Evolutionary conservation across 2,888 invertebrate genomes (phyloP), one percentile per base, ranked within the genome.

Genomic region (Diabrotica balteata): DNA sequence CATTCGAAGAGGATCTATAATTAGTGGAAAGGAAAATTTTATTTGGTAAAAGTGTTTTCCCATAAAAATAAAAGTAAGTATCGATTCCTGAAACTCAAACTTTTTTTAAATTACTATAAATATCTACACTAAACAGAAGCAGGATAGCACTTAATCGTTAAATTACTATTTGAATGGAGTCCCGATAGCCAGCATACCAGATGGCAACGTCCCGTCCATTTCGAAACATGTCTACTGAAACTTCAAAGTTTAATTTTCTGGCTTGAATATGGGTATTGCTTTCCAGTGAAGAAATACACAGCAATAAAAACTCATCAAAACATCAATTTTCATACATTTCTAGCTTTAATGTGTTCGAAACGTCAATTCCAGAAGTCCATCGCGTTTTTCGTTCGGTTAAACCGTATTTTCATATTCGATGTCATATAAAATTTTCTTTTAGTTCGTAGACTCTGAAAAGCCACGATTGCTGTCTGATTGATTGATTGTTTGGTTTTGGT

Each of bases 311-410:
- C 57, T 67, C 63, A 63, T 67, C 63, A 55, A 63, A 63, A 58
- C 59, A 67, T 53, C 57, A 63, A 67, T 59, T 67, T 63, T n/a
- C n/a, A 59, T 63, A 63, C 59, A 67, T 67, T 67, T 67, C 51
- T 57, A 55, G 67, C 63, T 63, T 67, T 67, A 63, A 63, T 54
- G 67, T 63, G 58, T 67, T 67, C 52, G 46, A 54, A 52, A 59
- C 55, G 67, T 67, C 67, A 59, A 54, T 58, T 63, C 59, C 67
- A 67, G 67, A 63, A 63, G 63, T 63, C 63, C 53, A 67, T 67
- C 58, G 59, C 49, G 50, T 54, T 67, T 67, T 59, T 63, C 63
- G 59, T 59, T 55, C 50, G 63, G 50, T 63, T 59, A 46, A 55
- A 67, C 59, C 8, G 52, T 42, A 58, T 63, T 62, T 58, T 63